Conservation (phyloP, 2,113 vertebrate species). For the Dendrocopos noguchii region DNA sequence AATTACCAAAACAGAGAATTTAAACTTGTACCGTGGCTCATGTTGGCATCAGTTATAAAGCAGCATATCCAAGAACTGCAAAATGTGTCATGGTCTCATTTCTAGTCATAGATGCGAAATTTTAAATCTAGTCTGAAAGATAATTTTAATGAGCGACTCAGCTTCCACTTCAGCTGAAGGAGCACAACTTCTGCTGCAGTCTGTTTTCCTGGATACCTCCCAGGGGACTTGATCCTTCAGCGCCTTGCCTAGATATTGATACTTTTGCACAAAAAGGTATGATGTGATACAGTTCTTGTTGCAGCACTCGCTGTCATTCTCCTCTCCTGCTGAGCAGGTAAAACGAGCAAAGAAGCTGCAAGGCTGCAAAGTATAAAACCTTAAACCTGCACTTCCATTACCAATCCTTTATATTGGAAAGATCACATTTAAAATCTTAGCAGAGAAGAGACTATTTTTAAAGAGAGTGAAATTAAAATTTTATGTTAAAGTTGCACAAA, state of each 20-base stretch:
- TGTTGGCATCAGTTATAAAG: background rate
- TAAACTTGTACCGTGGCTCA: background rate
- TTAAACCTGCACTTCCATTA: background rate
- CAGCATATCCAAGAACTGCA: background rate
- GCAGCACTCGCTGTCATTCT: background rate
- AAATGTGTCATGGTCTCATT: background rate
- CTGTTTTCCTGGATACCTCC: background rate
- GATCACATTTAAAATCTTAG: background rate
- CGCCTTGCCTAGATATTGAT: background rate
- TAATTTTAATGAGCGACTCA: background rate
- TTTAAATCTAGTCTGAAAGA: background rate
- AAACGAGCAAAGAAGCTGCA: slow-evolving; percentile 41
- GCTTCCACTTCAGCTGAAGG: background rate
- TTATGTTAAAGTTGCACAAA: background rate
- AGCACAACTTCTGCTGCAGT: background rate
- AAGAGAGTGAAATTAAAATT: background rate
- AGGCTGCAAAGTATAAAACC: background rate
- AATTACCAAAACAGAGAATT: background rate
- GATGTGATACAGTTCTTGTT: slow-evolving; percentile 5
- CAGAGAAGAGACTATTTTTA: background rate
- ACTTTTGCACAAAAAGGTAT: background rate
- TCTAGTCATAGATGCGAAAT: background rate
- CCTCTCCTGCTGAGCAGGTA: slow-evolving; percentile 45
- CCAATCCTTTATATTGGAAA: background rate
- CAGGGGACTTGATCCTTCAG: background rate